Evolutionary conservation across 1,140 invertebrate genomes (phyloP), one percentile per base, ranked within the genome.

Genomic region (Solenopsis invicta): DNA sequence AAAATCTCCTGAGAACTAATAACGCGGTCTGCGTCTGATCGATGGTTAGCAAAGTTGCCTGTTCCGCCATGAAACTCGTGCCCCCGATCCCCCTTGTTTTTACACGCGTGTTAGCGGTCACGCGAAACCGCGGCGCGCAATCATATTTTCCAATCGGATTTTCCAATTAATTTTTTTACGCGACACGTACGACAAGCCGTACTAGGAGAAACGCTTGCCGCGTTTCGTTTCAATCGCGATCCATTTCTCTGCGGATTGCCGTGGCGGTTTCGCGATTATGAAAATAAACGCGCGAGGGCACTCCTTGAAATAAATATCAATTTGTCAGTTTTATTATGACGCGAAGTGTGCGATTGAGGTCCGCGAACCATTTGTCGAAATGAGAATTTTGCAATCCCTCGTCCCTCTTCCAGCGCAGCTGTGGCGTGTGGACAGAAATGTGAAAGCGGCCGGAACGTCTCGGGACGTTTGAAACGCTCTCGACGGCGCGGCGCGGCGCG

Each of bases 1-100:
- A 85, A 87, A 84, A 77, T 87, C 88, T 69, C 41, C 45, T 13
- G 85, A 56, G 34, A 82, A 6, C 67, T 82, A 82, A 82, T 82
- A 82, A 82, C 80, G 80, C 66, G 64, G n/a, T 54, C 54, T 16
- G 5, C 21, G 54, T 21, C 34, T 18, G n/a, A 48, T 54, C 37
- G 52, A 37, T 71, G 37, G 41, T 24, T 50, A 69, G 54, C 24
- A 50, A 24, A 52, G 61, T 59, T 71, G 59, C 66, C 52, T 52
- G 37, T 48, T 72, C 21, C 50, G 54, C 54, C 61, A 41, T 75
- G 61, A 67, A 75, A 48, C 62, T 6, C 37, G 45, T 34, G 64
- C 12, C 37, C 54, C 72, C 72, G 16, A 64, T 16, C 59, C 18
- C 54, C 61, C 16, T 45, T 86, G n/a, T 61, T 12, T 75, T 61